Conservation (phyloP, 2,888 invertebrate genomes). For the Bursaphelenchus okinawaensis region DNA sequence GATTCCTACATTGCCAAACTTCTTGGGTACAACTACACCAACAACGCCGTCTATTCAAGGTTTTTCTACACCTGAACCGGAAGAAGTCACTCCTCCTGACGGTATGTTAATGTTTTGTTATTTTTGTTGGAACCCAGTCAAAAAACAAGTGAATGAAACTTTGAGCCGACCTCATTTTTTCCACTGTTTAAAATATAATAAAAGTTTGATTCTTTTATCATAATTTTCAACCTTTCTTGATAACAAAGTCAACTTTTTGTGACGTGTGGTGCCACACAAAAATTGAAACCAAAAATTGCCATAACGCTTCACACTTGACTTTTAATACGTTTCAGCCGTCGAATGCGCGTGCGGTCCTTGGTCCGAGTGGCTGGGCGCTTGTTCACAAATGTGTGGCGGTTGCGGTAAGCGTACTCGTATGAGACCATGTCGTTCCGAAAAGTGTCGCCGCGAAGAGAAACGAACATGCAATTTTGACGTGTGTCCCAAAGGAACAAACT, state of each 20-base stretch:
- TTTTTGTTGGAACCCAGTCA: too few relatives aligned
- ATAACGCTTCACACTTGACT: too few relatives aligned
- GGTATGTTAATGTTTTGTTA: too few relatives aligned
- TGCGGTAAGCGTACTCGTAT: conserved; percentile 46
- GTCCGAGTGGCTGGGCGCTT: conserved; percentile 48
- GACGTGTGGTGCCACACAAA: too few relatives aligned
- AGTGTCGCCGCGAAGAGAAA: conserved; percentile 42
- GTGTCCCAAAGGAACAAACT: conserved; percentile 53
- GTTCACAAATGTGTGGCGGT: conserved; percentile 55
- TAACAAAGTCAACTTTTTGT: too few relatives aligned
- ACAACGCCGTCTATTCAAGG: background rate
- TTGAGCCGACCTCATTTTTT: too few relatives aligned
- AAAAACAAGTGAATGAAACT: too few relatives aligned
- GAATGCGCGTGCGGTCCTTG: conserved; percentile 51
- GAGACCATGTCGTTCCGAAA: conserved; percentile 35
- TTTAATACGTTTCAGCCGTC: conserved; percentile 13
- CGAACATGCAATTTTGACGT: conserved; percentile 51
- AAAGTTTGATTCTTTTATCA: too few relatives aligned
- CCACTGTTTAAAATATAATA: too few relatives aligned
- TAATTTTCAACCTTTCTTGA: too few relatives aligned
- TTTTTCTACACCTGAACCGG: background rate
- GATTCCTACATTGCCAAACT: background rate
- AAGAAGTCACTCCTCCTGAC: background rate
- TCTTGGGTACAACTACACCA: background rate
- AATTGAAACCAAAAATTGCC: too few relatives aligned